Evolutionary conservation across 2,888 invertebrate genomes (phyloP).

Genomic region (Sarcophaga rosellei): DNA sequence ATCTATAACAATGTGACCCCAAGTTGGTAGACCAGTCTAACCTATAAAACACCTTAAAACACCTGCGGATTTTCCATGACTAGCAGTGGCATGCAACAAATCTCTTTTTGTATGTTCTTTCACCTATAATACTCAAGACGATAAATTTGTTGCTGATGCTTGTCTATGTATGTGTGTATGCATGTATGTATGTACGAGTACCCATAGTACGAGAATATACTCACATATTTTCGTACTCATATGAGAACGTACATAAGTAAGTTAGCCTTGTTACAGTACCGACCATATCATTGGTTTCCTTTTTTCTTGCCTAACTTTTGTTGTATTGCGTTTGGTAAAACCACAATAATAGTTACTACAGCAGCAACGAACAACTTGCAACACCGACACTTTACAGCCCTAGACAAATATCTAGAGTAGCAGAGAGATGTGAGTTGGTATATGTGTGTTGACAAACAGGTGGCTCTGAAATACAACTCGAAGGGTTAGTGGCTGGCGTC

Average conservation of each 20-base stretch:
- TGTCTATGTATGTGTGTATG: background rate
- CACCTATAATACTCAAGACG: slow-evolving; percentile 61
- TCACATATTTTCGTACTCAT: background rate
- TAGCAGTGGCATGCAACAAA: slow-evolving; percentile 72
- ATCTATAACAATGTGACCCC: slow-evolving; percentile 46
- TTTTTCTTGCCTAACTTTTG: slow-evolving; percentile 74
- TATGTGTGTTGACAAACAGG: slow-evolving; percentile 52
- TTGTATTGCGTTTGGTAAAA: slow-evolving; percentile 70
- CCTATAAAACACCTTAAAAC: slow-evolving; percentile 71
- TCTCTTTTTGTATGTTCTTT: slow-evolving; percentile 66
- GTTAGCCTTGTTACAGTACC: slow-evolving; percentile 3
- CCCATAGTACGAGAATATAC: background rate
- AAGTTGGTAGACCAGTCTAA: slow-evolving; percentile 61
- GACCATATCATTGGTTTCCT: slow-evolving; percentile 62
- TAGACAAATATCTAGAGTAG: slow-evolving; percentile 39
- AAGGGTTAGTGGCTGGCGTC: slow-evolving; percentile 9
- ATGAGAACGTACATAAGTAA: background rate
- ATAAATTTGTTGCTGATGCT: slow-evolving; percentile 40
- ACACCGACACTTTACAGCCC: slow-evolving; percentile 57
- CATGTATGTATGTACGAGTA: slow-evolving; percentile 4
- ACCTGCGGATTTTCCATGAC: slow-evolving; percentile 78
- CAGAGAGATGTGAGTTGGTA: background rate
- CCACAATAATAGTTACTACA: slow-evolving; percentile 74
- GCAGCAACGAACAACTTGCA: slow-evolving; percentile 56
- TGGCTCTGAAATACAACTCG: slow-evolving; percentile 52